Percentiles rank a stretch among this genome's conserved stretches.
phyloP scores from a whole-genome alignment of 2,113 vertebrate species.

The Forbesichthys papilliferus region DNA sequence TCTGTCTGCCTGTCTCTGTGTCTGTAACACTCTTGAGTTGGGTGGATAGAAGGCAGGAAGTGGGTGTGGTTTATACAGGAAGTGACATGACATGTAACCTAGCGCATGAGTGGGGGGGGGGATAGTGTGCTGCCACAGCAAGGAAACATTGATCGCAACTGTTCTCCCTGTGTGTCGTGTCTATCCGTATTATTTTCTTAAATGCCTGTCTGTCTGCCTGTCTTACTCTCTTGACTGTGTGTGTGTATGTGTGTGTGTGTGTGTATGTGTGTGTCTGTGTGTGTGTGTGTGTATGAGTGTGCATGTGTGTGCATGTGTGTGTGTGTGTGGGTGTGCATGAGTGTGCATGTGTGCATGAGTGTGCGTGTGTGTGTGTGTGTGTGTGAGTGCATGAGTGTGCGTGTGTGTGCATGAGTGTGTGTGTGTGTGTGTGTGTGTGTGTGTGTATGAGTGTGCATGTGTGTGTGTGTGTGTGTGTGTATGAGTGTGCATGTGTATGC shows the following conservation, averaged over 20 bases:
- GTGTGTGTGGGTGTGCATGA: conserved; percentile 16
- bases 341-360: conserved; percentile 8
- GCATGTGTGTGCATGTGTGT: not conserved
- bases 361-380: conserved; percentile 13
- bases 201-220: too few species aligned
- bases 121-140: too few species aligned
- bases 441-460: conserved; percentile 1
- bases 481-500: not conserved
- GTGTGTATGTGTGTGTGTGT: not conserved
- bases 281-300: not conserved
- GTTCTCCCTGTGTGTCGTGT: too few species aligned
- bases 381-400: conserved; percentile 12
- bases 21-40: too few species aligned
- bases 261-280: conserved; percentile 11
- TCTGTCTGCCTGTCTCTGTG: conserved; percentile 15
- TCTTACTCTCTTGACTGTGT: too few species aligned
- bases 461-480: conserved; percentile 21
- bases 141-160: too few species aligned
- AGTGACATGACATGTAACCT: too few species aligned
- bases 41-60: too few species aligned
- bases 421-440: conserved; percentile 23
- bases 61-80: too few species aligned
- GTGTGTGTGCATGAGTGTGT: conserved; percentile 11
- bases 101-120: too few species aligned
- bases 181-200: too few species aligned